Evolutionary conservation across 1,140 invertebrate genomes (phyloP), one percentile per base, ranked within the genome.

Genomic region (Zaprionus africanus): DNA sequence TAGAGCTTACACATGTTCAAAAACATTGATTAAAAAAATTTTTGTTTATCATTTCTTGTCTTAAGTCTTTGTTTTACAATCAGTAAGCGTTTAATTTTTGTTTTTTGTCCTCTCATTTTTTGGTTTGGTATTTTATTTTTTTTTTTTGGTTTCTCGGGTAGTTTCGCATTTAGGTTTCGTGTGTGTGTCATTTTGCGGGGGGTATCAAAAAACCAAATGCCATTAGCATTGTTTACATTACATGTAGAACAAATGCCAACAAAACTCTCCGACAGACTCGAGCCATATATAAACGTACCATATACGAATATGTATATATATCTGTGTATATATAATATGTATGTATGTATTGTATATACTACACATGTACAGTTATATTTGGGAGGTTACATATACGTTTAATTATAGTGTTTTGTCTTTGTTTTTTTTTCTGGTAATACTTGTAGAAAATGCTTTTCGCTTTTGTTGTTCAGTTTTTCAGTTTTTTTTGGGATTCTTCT

Each of bases 11-110:
- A 71, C 51, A 63, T 69, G 46, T 76, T 72, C 57, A 76, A 71
- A 68, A 76, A 71, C 56, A 64, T 76, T 76, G 53, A 60, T 58
- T 58, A 56, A 76, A 68, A 78, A 78, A 78, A 78, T 74, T 65
- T 66, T 66, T 67, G 59, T 49, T 62, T 66, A 59, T 71, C 67
- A 70, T 76, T 72, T 71, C 69, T 68, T 76, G 36, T 74, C 43
- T 88, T 81, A 90, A 88, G 85, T 88, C 85, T 88, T 88, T 88
- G 85, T 88, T 88, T 88, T 88, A 81, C 85, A 84, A 84, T 88
- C 78, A 90, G 85, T 88, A 88, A 88, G 85, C 85, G 78, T 77
- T 84, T 90, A 66, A 68, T 82, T 86, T 74, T 65, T 53, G 28
- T 54, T 56, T 58, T 63, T 69, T 41, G 38, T 41, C 38, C 5